Evolutionary conservation across 2,113 vertebrate genomes (phyloP), one percentile per base, ranked within the genome.

Genomic region (Tretioscincus oriximinensis): DNA sequence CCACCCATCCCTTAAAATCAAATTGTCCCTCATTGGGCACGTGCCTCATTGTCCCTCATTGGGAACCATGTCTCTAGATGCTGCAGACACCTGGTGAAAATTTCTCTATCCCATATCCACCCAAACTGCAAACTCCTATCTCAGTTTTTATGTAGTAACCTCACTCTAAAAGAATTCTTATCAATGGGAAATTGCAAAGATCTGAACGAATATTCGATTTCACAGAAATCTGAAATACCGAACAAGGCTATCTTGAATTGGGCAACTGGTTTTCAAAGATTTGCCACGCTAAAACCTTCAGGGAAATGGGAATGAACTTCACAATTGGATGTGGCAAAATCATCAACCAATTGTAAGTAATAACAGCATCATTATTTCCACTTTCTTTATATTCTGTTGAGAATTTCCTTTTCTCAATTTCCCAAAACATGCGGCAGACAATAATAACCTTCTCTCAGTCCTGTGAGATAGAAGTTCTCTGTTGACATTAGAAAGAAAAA

Each of bases 401-500:
- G 6, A 35, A 60, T 68, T 9, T 69, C 85, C 28, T 21, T 0
- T 16, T 10, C 35, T 20, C 47, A 20, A 41, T 18, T 35, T 75
- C n/a, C 58, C 9, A 69, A 29, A 63, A 68, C 49, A 60, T 68
- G 86, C 83, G 67, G 31, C 78, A 81, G 18, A 49, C 0, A 84
- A 68, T 61, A 12, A 3, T 49, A 0, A 9, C 24, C 21, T 41
- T n/a, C 4, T 49, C 10, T 76, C 71, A 65, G 49, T 85, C 28
- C 64, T 29, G 4, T 45, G 7, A 9, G 29, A 81, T 2, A 1
- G 8, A 67, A 58, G 10, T 61, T 70, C 35, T 67, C 41, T 73
- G 66, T 84, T 20, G 7, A 82, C 20, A 79, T 83, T 76, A 51
- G 28, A 67, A 67, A 45, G 31, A 72, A 66, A 49, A 16, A 26